These are phyloP conservation scores for Synanthedon tipuliformis DNA, from an alignment of 2,888 invertebrate species.

Conservation along the genomic window DNA sequence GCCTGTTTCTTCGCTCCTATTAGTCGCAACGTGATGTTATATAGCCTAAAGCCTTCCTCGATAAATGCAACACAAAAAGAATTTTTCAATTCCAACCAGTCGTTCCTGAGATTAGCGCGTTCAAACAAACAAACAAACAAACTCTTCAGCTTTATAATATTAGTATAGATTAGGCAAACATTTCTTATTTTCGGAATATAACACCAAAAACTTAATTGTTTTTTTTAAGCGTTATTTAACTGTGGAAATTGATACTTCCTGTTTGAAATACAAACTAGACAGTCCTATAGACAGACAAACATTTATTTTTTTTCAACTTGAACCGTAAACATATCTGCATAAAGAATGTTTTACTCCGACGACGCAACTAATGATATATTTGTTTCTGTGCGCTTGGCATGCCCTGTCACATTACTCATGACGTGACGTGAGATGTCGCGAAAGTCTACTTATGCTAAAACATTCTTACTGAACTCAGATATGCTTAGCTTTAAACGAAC, in stretches of 20 bases:
- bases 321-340: background rate
- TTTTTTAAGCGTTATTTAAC: conserved; percentile 4
- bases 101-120: too few relatives aligned
- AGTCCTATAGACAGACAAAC: background rate
- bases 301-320: background rate
- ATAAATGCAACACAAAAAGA: too few relatives aligned
- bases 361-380: background rate
- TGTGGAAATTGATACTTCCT: conserved; percentile 16
- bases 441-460: too few relatives aligned
- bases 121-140: too few relatives aligned
- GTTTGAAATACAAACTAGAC: conserved; percentile 5
- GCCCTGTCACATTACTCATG: conserved; percentile 2
- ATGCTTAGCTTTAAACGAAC: too few relatives aligned
- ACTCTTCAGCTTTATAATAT: too few relatives aligned
- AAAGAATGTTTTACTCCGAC: conserved; percentile 1
- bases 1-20: too few relatives aligned
- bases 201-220: background rate
- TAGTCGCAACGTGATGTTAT: too few relatives aligned
- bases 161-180: too few relatives aligned
- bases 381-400: conserved; percentile 9
- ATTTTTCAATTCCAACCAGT: too few relatives aligned
- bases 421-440: conserved; percentile 1
- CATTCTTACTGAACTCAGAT: too few relatives aligned
- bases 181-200: background rate
- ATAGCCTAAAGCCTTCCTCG: too few relatives aligned